Conservation (phyloP, 2,888 invertebrate genomes). For the Sialis fuliginosa region DNA sequence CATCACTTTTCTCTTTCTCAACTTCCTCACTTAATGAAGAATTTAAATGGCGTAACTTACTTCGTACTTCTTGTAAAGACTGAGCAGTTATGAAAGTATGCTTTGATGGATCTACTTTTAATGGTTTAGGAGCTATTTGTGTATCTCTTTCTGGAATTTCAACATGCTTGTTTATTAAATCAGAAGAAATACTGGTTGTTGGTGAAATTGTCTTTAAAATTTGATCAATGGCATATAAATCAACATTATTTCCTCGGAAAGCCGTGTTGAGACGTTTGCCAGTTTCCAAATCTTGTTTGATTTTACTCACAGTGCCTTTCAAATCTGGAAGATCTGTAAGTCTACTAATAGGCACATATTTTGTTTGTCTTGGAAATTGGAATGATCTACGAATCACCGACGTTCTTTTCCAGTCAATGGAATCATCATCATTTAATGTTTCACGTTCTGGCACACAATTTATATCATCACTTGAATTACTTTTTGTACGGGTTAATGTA, state of each 20-base stretch:
- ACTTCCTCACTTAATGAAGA: slow-evolving; percentile 23
- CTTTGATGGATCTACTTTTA: neutral
- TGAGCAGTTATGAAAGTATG: slow-evolving; percentile 36
- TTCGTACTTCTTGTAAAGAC: slow-evolving; percentile 37
- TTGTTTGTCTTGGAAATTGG: slow-evolving; percentile 38
- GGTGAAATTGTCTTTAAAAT: slow-evolving; percentile 26
- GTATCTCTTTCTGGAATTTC: slow-evolving; percentile 12
- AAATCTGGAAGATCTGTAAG: slow-evolving; percentile 25
- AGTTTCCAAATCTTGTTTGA: slow-evolving; percentile 34
- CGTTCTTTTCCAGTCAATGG: slow-evolving; percentile 39
- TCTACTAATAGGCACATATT: slow-evolving; percentile 11
- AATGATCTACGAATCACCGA: slow-evolving; percentile 45
- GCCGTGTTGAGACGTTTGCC: slow-evolving; percentile 32
- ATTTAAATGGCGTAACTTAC: slow-evolving; percentile 33
- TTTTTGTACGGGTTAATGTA: slow-evolving; percentile 22
- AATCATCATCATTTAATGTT: slow-evolving; percentile 16
- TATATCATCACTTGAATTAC: slow-evolving; percentile 31
- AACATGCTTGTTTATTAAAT: slow-evolving; percentile 15
- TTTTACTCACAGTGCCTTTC: slow-evolving; percentile 32
- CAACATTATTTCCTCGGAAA: slow-evolving; percentile 32
- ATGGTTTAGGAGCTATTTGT: neutral
- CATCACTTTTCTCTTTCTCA: slow-evolving; percentile 13
- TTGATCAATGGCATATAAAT: slow-evolving; percentile 32
- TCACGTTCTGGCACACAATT: slow-evolving; percentile 16
- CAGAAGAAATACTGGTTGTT: slow-evolving; percentile 15